Evolutionary conservation across 2,888 invertebrate species (phyloP).

Genomic region (Zele albiditarsus): DNA sequence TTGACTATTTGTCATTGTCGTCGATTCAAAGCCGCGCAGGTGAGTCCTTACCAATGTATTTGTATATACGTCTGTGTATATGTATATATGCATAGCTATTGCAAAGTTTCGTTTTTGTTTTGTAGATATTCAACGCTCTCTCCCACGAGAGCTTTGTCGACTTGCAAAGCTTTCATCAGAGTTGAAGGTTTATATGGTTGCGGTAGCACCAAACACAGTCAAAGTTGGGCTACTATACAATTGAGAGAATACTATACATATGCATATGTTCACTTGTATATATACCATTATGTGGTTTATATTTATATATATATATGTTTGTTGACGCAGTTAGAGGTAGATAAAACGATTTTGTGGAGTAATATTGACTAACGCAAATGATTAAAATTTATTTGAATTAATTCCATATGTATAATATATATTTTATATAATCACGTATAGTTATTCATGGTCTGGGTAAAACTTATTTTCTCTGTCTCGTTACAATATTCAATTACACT

Average conservation of each 20-base stretch:
- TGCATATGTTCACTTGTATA: too few species aligned
- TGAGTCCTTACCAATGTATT: neutral
- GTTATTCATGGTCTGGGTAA: too few species aligned
- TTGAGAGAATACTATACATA: neutral
- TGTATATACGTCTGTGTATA: neutral
- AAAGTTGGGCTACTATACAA: neutral
- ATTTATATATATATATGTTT: too few species aligned
- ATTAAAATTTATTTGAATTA: too few species aligned
- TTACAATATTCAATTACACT: too few species aligned
- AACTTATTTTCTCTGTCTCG: too few species aligned
- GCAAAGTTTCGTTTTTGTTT: neutral
- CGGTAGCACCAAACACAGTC: neutral
- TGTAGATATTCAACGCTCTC: neutral
- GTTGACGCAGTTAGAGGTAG: too few species aligned
- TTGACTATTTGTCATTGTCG: neutral
- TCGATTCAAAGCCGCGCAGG: neutral
- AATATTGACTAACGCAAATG: too few species aligned
- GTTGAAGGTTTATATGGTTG: neutral
- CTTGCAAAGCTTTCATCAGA: slow-evolving; percentile 7
- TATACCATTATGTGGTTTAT: too few species aligned
- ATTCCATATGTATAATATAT: too few species aligned
- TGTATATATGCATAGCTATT: neutral
- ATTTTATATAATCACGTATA: too few species aligned
- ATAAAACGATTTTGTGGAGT: too few species aligned
- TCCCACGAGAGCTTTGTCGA: neutral